Conservation (phyloP, 1,140 invertebrate genomes). For the Pinna nobilis region DNA sequence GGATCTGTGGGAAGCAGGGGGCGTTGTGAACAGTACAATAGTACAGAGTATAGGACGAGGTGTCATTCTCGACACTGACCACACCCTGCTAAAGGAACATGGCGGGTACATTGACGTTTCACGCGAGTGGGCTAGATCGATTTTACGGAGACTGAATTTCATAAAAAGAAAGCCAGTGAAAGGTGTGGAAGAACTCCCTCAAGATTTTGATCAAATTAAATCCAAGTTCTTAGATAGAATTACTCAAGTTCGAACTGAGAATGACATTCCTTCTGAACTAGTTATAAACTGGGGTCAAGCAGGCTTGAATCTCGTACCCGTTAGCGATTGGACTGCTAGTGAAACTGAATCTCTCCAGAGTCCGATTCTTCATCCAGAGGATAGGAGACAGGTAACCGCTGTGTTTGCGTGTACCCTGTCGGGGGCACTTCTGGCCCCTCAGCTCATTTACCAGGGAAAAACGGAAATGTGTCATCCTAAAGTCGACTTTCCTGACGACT, state of each 20-base stretch:
- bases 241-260: too few species aligned
- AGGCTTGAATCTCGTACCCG: too few species aligned
- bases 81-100: not conserved
- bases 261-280: not conserved
- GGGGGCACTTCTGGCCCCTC: too few species aligned
- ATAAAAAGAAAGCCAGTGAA: conserved; percentile 9
- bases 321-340: too few species aligned
- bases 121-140: not conserved
- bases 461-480: conserved; percentile 20
- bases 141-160: conserved; percentile 6
- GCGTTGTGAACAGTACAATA: conserved; percentile 1
- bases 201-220: not conserved
- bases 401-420: too few species aligned
- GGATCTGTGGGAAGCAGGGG: not conserved
- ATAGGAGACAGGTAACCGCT: too few species aligned
- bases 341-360: too few species aligned
- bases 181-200: not conserved
- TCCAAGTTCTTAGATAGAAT: not conserved
- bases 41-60: conserved; percentile 1
- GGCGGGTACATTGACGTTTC: not conserved
- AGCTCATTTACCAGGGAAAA: conserved; percentile 32
- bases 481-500: conserved; percentile 19
- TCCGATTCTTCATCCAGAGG: too few species aligned
- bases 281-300: conserved; percentile 1
- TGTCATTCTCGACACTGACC: not conserved